Percentiles rank a stretch among this genome's conserved stretches.
Conservation (phyloP, 1,140 invertebrate species). For the Cephus cinctus region DNA sequence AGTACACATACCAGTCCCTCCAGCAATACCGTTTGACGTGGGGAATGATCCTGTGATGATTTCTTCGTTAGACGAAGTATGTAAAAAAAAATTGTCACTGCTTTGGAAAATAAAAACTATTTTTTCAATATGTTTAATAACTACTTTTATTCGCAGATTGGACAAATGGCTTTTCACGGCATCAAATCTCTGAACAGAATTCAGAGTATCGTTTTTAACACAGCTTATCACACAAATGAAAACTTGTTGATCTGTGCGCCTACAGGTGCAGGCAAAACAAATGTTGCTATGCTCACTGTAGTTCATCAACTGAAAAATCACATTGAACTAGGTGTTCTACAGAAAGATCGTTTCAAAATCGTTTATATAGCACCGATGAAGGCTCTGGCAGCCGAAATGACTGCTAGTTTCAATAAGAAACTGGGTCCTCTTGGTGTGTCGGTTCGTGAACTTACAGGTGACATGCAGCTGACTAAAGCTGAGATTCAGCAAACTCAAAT, state of each 20-base stretch:
- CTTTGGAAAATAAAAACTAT: neutral
- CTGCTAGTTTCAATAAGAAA: constrained; percentile 84
- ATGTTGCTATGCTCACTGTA: constrained; percentile 93
- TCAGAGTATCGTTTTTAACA: constrained; percentile 92
- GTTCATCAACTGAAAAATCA: constrained; percentile 88
- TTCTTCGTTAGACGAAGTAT: constrained; percentile 74
- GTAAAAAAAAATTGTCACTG: constrained; percentile 5
- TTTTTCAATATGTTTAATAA: constrained; percentile 5
- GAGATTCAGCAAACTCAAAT: constrained; percentile 97
- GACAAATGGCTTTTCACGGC: constrained; percentile 82
- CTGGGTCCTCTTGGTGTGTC: constrained; percentile 73
- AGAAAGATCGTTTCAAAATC: constrained; percentile 95
- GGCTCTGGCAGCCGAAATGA: constrained; percentile 98
- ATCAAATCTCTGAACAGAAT: constrained; percentile 89
- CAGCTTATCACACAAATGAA: constrained; percentile 95
- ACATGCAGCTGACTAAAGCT: constrained; percentile 94
- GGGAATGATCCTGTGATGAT: constrained; percentile 72
- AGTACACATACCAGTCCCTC: constrained; percentile 80
- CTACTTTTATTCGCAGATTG: constrained; percentile 60
- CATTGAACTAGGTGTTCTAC: constrained; percentile 75
- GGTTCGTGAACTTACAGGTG: constrained; percentile 94
- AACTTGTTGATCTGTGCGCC: constrained; percentile 96
- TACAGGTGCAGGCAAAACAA: constrained; percentile 97
- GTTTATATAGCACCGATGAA: constrained; percentile 99
- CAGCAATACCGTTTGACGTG: constrained; percentile 63